Percentiles rank a stretch among this genome's conserved stretches.
These are phyloP conservation scores for Ptychadena robeensis DNA, from an alignment of 2,797 vertebrate species.

Conservation along the genomic window DNA sequence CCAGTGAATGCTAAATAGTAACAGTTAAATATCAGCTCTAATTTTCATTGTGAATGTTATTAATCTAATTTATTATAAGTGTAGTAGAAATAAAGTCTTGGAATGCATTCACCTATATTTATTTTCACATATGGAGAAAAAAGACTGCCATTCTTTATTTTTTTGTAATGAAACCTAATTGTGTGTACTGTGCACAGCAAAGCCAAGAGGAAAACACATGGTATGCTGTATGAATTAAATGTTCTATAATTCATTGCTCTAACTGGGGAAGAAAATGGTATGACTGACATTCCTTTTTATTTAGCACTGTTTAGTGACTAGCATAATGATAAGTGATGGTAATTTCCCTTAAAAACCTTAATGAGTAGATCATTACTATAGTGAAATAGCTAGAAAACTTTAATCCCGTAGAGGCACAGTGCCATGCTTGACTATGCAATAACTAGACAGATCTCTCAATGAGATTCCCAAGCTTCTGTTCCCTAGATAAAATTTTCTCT, in stretches of 20 bases:
- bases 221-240: constrained; percentile 60
- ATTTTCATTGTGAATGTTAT: too few relatives aligned
- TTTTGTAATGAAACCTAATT: constrained; percentile 41
- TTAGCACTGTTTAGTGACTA: constrained; percentile 79
- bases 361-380: constrained; percentile 84
- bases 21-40: too few relatives aligned
- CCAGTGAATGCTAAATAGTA: too few relatives aligned
- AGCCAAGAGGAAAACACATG: constrained; percentile 21
- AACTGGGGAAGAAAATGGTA: constrained; percentile 63
- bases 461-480: constrained; percentile 82
- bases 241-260: constrained; percentile 68
- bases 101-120: background rate
- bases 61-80: too few relatives aligned
- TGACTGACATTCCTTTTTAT: constrained; percentile 71
- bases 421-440: constrained; percentile 85
- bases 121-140: background rate
- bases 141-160: constrained; percentile 20
- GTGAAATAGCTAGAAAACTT: constrained; percentile 83
- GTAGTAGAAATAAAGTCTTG: too few relatives aligned
- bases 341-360: constrained; percentile 87
- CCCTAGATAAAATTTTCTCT: constrained; percentile 79
- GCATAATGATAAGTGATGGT: constrained; percentile 75
- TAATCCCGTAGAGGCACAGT: constrained; percentile 79
- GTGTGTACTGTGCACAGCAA: constrained; percentile 5
- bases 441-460: constrained; percentile 80